Percentiles rank a stretch among this genome's conserved stretches.
These are phyloP conservation scores for Spisula solida DNA, from an alignment of 2,888 invertebrate genomes.

Conservation along the genomic window DNA sequence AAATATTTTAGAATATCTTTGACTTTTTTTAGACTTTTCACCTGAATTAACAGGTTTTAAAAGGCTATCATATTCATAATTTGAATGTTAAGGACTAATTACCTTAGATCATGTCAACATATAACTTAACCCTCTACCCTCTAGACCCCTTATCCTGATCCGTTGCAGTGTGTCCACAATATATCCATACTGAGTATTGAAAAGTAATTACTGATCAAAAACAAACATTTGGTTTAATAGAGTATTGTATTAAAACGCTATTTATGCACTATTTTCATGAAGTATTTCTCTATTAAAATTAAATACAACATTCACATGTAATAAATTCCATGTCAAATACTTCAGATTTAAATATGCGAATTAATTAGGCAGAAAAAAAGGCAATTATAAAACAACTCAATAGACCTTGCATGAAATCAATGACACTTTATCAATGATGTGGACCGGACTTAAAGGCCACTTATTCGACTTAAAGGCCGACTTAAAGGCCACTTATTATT, in stretches of 20 bases:
- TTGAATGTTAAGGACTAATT: too few species aligned
- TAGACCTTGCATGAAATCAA: conserved; percentile 34
- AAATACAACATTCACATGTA: too few species aligned
- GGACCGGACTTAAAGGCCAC: conserved; percentile 32
- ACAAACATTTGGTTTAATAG: too few species aligned
- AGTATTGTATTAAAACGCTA: neutral
- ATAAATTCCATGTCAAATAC: conserved; percentile 1
- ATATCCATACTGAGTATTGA: too few species aligned
- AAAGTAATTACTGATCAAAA: too few species aligned
- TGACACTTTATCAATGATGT: conserved; percentile 29
- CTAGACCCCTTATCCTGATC: too few species aligned
- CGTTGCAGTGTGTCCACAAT: neutral
- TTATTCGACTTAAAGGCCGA: conserved; percentile 32
- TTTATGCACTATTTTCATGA: neutral
- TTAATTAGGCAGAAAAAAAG: conserved; percentile 10
- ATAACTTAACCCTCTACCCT: too few species aligned
- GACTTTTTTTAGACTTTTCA: too few species aligned
- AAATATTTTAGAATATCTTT: neutral
- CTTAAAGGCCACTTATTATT: conserved; percentile 39
- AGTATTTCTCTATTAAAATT: too few species aligned
- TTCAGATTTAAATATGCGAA: neutral
- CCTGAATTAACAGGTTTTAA: neutral
- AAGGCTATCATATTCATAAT: neutral
- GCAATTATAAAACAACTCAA: conserved; percentile 32
- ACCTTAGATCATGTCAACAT: too few species aligned